A percentile compares a stretch with the other conserved stretches of the same genome.
Conservation (phyloP, 2,797 vertebrate species). For the Rhinophrynus dorsalis region DNA sequence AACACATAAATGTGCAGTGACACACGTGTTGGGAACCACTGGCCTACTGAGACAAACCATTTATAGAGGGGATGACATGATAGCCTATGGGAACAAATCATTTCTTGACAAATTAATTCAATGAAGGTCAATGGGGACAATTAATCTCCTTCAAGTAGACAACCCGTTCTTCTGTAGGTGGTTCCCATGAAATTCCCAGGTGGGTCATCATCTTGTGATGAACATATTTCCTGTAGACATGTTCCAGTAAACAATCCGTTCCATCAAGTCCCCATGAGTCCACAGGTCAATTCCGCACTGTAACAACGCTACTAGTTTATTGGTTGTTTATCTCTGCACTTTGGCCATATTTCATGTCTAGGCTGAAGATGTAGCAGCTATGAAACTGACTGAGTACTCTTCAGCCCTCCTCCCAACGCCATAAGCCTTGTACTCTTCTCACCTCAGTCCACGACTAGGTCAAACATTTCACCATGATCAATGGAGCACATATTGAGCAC, state of each 20-base stretch:
- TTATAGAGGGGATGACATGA: too few species aligned
- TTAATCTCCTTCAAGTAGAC: too few species aligned
- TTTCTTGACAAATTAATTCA: background rate
- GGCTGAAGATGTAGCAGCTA: background rate
- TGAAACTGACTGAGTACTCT: constrained; percentile 24
- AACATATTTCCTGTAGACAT: background rate
- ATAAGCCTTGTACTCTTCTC: background rate
- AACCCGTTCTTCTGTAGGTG: background rate
- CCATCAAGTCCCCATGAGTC: background rate
- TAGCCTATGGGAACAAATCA: background rate
- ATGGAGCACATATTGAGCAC: constrained; percentile 27
- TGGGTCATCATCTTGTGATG: background rate
- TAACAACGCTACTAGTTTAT: constrained; percentile 24
- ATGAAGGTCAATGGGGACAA: background rate
- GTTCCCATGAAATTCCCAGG: background rate
- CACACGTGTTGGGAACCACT: too few species aligned
- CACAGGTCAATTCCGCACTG: background rate
- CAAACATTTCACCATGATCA: constrained; percentile 37
- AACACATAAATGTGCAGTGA: too few species aligned
- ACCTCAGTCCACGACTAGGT: constrained; percentile 1
- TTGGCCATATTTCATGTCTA: constrained; percentile 23
- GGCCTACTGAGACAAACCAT: too few species aligned
- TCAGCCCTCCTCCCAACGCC: background rate
- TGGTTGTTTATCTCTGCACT: background rate
- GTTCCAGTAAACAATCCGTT: background rate